A percentile compares a stretch with the other conserved stretches of the same genome.
Evolutionary conservation across 2,113 vertebrate genomes (phyloP).

Genomic region (Cyanoderma ruficeps): DNA sequence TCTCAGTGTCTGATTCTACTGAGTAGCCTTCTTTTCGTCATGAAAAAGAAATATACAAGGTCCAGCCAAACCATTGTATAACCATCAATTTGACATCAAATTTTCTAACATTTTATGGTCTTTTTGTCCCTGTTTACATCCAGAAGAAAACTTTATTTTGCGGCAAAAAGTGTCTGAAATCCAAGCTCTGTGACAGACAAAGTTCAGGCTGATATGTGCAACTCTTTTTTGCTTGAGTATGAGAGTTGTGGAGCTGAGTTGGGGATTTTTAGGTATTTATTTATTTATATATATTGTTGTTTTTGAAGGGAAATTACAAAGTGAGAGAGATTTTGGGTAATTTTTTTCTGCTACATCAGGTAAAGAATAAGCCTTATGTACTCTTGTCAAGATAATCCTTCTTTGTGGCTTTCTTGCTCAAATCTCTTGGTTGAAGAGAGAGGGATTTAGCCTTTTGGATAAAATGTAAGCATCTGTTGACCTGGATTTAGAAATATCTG

Average conservation of each 20-base stretch:
- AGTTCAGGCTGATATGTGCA: background rate
- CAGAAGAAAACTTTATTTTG: background rate
- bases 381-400: background rate
- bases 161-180: background rate
- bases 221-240: background rate
- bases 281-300: background rate
- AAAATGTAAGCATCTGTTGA: background rate
- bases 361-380: background rate
- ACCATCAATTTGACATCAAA: background rate
- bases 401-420: background rate
- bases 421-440: background rate
- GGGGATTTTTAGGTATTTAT: background rate
- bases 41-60: background rate
- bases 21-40: background rate
- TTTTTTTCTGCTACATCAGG: background rate
- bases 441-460: background rate
- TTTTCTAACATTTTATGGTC: background rate
- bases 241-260: background rate
- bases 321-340: background rate
- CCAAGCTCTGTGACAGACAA: background rate
- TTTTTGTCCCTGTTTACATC: background rate
- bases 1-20: background rate
- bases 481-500: background rate
- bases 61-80: background rate
- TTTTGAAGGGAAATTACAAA: background rate